Evolutionary conservation across 2,797 vertebrate genomes (phyloP).

Genomic region (Malurus leucopterus): DNA sequence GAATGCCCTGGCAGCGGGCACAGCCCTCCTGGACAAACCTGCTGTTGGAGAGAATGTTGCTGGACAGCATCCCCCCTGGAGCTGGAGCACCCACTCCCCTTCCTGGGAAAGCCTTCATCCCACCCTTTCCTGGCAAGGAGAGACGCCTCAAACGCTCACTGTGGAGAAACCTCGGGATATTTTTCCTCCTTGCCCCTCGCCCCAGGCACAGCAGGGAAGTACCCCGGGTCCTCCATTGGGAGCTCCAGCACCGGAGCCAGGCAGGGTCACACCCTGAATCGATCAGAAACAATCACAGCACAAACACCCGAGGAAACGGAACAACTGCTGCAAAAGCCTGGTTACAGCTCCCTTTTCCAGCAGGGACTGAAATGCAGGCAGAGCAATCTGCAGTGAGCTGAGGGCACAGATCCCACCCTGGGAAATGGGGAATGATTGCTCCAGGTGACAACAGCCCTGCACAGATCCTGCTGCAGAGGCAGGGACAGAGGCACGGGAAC

Average conservation of each 20-base stretch:
- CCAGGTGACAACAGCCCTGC: neutral
- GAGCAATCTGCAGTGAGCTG: accelerated
- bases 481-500: accelerated
- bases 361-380: neutral
- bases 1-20: neutral
- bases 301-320: neutral
- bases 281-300: neutral
- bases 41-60: neutral
- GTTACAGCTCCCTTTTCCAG: neutral
- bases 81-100: neutral
- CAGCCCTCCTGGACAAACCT: neutral
- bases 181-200: neutral
- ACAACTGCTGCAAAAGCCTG: neutral
- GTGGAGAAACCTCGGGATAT: neutral
- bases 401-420: accelerated
- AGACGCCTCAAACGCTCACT: neutral
- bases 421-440: accelerated
- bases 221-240: neutral
- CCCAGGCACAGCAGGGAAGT: neutral
- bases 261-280: neutral
- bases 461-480: accelerated
- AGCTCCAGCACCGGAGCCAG: neutral
- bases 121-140: neutral
- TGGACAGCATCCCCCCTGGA: neutral
- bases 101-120: neutral